Base-by-base conservation (phyloP, 2,888 invertebrate genomes). In the Cheiracanthium punctorium region DNA sequence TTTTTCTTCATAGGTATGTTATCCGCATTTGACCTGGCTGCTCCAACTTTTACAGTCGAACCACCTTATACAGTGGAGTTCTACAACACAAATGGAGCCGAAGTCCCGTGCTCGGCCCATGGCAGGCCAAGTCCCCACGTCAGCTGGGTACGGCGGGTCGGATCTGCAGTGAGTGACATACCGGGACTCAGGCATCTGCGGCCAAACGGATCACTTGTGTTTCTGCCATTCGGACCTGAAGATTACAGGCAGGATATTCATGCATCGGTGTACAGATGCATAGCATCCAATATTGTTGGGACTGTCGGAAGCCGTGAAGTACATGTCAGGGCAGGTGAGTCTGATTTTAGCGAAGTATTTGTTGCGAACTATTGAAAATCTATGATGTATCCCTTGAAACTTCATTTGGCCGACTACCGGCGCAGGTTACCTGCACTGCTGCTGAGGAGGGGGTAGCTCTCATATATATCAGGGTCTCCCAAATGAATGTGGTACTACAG, bases 181-280 rank as follows among this genome's bases (percentile, higher is more conserved):
- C 80, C 89, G 12, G 89, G 89, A 29, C 69, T 89, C 2, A 67
- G 89, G 8, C 82, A 88, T 58, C 30, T 89, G 52, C 71, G 84
- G 33, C 80, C 87, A 0, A 89, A 98, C 92, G 98, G 98, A 91
- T 97, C 97, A 91, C 93, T 98, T 90, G 96, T 97, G 73, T 98
- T 98, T 92, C 97, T 97, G 87, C 97, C 98, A 33, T 98, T 98
- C 94, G 95, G 97, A 85, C 97, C 97, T 74, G 96, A 96, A 92
- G 96, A 96, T 92, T 98, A 97, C 91, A 94, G 96, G 71, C 97
- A 97, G 92, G 96, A 97, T 92, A 96, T 98, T 67, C 98, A 98
- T 92, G 97, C 97, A 88, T 97, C 97, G 92, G 95, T 96, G 87
- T 98, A 98, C 93, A 95, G 96, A 90, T 98, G 98, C 92, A 93